Percentiles rank a stretch among this genome's conserved stretches.
These are phyloP conservation scores for Brachyhypopomus occidentalis DNA, from an alignment of 2,113 vertebrate species.

Conservation along the genomic window DNA sequence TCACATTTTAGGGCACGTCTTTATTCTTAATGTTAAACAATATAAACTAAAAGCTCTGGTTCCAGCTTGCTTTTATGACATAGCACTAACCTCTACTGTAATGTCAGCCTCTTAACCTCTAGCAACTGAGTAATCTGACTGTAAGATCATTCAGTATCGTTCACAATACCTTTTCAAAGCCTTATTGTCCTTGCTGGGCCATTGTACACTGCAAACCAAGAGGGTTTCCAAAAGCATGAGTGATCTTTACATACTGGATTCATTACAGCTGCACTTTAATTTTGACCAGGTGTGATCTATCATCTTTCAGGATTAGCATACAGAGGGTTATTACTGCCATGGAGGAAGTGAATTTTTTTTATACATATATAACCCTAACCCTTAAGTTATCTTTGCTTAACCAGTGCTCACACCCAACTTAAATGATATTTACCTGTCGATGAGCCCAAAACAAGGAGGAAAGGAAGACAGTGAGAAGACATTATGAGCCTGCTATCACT, in stretches of 20 bases:
- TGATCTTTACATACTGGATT: background rate
- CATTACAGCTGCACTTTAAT: background rate
- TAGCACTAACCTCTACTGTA: background rate
- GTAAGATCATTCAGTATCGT: no score
- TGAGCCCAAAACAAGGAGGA: background rate
- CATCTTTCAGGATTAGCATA: conserved; percentile 50
- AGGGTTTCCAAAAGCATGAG: background rate
- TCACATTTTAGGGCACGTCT: background rate
- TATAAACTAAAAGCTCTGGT: background rate
- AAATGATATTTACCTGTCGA: background rate
- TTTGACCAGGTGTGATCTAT: conserved; percentile 1
- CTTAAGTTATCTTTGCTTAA: background rate
- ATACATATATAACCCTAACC: background rate
- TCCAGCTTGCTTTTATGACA: background rate
- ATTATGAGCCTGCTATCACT: conserved; percentile 52
- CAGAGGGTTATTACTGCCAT: conserved; percentile 41
- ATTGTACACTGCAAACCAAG: background rate
- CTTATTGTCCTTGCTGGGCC: background rate
- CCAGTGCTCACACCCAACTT: no score
- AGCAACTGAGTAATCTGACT: background rate
- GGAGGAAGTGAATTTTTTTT: background rate
- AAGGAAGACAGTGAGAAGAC: conserved; percentile 58
- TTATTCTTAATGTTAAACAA: background rate
- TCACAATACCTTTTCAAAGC: background rate
- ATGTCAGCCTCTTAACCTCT: background rate